Evolutionary conservation across 2,888 invertebrate species (phyloP).

Genomic region (Tyria jacobaeae): DNA sequence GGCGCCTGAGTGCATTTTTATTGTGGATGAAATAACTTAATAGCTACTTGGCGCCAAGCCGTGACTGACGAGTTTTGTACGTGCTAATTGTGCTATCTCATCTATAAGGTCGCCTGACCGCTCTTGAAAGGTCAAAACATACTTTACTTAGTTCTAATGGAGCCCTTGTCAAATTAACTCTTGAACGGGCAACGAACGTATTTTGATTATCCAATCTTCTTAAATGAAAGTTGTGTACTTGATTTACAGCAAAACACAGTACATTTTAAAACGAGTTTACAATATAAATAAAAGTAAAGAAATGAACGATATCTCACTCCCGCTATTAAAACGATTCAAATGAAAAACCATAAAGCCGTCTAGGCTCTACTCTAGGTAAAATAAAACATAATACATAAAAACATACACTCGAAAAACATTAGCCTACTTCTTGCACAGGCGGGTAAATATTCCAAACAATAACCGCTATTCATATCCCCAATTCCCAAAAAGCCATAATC

Average conservation of each 20-base stretch:
- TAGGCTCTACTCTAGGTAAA: too few species aligned
- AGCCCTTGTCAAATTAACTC: constrained; percentile 44
- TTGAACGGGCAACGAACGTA: constrained; percentile 33
- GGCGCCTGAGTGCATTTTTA: constrained; percentile 83
- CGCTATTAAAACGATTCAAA: too few species aligned
- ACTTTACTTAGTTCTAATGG: constrained; percentile 46
- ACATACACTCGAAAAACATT: too few species aligned
- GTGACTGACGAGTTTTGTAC: constrained; percentile 78
- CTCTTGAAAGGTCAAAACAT: constrained; percentile 52
- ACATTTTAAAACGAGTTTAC: constrained; percentile 12
- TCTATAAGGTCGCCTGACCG: constrained; percentile 57
- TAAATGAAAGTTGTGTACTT: not conserved
- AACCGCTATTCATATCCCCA: constrained; percentile 82
- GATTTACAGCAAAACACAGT: not conserved
- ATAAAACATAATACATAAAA: too few species aligned
- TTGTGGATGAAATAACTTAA: constrained; percentile 83
- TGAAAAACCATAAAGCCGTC: too few species aligned
- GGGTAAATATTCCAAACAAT: constrained; percentile 83
- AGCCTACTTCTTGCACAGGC: too few species aligned
- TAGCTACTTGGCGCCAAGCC: constrained; percentile 79
- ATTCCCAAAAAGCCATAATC: constrained; percentile 82
- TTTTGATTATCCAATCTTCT: constrained; percentile 26
- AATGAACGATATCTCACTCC: too few species aligned
- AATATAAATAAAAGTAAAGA: constrained; percentile 19
- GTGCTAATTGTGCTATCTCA: constrained; percentile 76